Conservation (phyloP, 2,888 invertebrate species). For the Meghimatium bilineatum region DNA sequence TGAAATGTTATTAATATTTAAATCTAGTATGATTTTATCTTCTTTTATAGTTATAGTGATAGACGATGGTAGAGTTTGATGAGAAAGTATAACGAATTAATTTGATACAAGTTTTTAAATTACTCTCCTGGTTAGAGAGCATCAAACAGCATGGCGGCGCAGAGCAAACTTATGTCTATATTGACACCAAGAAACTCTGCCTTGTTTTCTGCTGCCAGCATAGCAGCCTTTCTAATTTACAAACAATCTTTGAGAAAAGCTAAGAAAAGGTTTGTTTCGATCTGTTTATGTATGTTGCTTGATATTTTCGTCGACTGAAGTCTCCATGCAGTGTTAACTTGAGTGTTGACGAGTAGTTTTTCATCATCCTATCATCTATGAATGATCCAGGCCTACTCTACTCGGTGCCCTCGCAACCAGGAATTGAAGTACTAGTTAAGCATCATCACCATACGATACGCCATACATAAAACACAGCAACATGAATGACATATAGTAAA, state of each 20-base stretch:
- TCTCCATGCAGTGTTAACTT: no score
- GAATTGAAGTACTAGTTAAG: no score
- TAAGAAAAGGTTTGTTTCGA: slow-evolving; percentile 24
- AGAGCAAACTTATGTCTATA: slow-evolving; percentile 59
- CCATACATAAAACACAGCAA: no score
- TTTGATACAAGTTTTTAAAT: not conserved
- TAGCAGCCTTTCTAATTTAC: slow-evolving; percentile 64
- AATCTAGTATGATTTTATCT: not conserved
- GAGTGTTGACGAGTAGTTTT: no score
- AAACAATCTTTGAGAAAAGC: slow-evolving; percentile 51
- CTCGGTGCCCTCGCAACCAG: no score
- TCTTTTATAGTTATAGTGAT: not conserved
- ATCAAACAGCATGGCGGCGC: slow-evolving; percentile 63
- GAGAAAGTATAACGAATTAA: not conserved
- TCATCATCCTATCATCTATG: no score
- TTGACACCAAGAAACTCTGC: slow-evolving; percentile 70
- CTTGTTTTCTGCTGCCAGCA: slow-evolving; percentile 65
- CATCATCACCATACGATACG: no score
- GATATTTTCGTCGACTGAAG: not conserved
- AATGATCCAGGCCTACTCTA: no score
- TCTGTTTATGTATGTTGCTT: not conserved
- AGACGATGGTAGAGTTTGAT: not conserved
- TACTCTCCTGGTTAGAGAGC: not conserved
- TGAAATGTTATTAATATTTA: not conserved
- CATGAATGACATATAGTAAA: no score